Percentiles rank a stretch among this genome's conserved stretches.
Conservation (phyloP, 1,140 invertebrate genomes). For the Drosophila parabipectinata region DNA sequence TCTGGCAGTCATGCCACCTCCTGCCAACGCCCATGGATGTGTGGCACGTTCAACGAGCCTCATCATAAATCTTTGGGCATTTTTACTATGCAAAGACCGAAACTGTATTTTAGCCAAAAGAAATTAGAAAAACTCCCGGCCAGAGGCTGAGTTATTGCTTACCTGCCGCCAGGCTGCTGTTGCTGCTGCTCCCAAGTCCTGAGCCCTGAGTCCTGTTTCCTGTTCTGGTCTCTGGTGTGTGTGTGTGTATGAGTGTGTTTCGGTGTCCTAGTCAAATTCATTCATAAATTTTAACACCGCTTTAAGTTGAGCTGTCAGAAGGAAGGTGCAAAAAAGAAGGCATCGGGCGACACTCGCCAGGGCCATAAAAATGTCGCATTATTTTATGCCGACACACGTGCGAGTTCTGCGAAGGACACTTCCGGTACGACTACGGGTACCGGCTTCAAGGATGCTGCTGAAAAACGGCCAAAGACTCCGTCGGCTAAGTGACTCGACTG, state of each 20-base stretch:
- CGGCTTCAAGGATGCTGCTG: constrained; percentile 53
- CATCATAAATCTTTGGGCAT: constrained; percentile 71
- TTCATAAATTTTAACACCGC: constrained; percentile 77
- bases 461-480: constrained; percentile 16
- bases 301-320: constrained; percentile 55
- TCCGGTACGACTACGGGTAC: constrained; percentile 55
- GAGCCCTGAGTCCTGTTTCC: constrained; percentile 10
- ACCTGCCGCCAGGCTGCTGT: constrained; percentile 37
- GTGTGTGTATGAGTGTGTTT: not conserved
- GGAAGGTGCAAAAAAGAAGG: constrained; percentile 15
- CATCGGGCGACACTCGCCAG: constrained; percentile 52
- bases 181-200: not conserved
- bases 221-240: not conserved
- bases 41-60: constrained; percentile 48
- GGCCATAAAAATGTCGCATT: constrained; percentile 78
- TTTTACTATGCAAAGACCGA: constrained; percentile 63
- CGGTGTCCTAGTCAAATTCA: constrained; percentile 57
- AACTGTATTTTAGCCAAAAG: constrained; percentile 59
- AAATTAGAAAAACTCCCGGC: constrained; percentile 45
- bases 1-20: no score
- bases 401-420: constrained; percentile 68
- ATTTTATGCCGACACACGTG: constrained; percentile 66
- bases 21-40: constrained; percentile 2
- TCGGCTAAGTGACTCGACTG: constrained; percentile 48
- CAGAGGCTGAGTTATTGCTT: constrained; percentile 55